Percentiles rank a stretch among this genome's conserved stretches.
These are phyloP conservation scores for Entelurus aequoreus DNA, from an alignment of 2,113 vertebrate genomes.

Conservation along the genomic window DNA sequence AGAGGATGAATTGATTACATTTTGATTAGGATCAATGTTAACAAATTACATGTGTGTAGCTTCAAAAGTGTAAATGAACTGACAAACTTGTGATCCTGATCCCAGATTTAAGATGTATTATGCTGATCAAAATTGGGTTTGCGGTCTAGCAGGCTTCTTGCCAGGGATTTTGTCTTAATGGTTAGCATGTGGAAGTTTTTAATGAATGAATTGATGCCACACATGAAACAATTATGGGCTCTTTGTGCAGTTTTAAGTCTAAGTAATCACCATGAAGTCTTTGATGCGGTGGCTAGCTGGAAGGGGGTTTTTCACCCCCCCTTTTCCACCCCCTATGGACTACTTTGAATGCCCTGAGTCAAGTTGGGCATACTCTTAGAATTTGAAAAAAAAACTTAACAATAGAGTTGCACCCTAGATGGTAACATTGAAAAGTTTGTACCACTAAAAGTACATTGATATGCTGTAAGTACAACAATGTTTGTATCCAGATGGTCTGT, in stretches of 20 bases:
- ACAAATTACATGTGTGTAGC: not conserved
- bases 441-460: no score
- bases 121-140: not conserved
- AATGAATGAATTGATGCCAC: not conserved
- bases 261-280: not conserved
- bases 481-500: no score
- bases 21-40: not conserved
- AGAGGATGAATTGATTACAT: not conserved
- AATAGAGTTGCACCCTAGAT: no score
- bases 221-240: not conserved
- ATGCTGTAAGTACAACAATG: no score
- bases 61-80: not conserved
- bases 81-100: not conserved
- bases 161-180: not conserved
- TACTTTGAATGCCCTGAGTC: not conserved
- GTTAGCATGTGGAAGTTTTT: not conserved
- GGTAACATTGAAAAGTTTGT: no score
- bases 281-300: conserved; percentile 1
- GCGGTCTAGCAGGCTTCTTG: not conserved
- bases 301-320: not conserved
- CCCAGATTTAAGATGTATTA: not conserved
- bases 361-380: not conserved
- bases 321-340: conserved; percentile 1
- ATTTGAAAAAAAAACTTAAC: no score
- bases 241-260: no score